Evolutionary conservation across 2,888 invertebrate species (phyloP), one percentile per base, ranked within the genome.

Genomic region (Oligia strigilis): DNA sequence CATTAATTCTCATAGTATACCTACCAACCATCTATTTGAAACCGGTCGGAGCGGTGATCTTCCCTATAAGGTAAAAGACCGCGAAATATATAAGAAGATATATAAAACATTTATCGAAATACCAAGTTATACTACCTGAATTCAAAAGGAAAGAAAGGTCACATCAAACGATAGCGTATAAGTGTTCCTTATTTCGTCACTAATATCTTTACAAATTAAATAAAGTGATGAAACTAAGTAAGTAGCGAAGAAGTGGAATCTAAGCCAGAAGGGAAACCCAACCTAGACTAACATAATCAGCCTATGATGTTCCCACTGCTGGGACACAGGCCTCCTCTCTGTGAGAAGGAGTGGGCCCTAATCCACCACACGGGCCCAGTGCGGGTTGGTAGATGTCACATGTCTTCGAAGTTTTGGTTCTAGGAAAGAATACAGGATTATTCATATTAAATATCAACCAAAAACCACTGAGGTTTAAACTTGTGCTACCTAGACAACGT

Each of bases 21-120:
- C 46, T 36, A 58, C 49, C 13, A 5, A 52, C 29, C 58, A 58
- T 36, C 19, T n/a, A 5, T 75, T 36, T 4, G 11, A 0, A 80
- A 82, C 82, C 58, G 49, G 76, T 76, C 36, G 19, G 36, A 75
- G 43, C n/a, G 60, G 43, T 80, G 40, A 19, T 66, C 43, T 49
- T 75, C 58, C 49, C 49, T 19, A 43, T 49, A 46, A n/a, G 82
- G 58, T 60, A 82, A 58, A 64, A 58, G 0, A 58, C 36, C 4
- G 14, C 40, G 23, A 11, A 17, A 36, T 14, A 43, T 29, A 77
- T 17, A 23, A 52, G 77, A 23, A 29, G 4, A 6, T 13, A 17
- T 14, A 19, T 17, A 29, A 55, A 66, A 78, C 29, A 65, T 80
- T 49, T 49, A n/a, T 40, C 11, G 4, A 60, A 67, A 75, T 75